Conservation (phyloP, 2,113 vertebrate species). For the Tychaedon coryphoeus region DNA sequence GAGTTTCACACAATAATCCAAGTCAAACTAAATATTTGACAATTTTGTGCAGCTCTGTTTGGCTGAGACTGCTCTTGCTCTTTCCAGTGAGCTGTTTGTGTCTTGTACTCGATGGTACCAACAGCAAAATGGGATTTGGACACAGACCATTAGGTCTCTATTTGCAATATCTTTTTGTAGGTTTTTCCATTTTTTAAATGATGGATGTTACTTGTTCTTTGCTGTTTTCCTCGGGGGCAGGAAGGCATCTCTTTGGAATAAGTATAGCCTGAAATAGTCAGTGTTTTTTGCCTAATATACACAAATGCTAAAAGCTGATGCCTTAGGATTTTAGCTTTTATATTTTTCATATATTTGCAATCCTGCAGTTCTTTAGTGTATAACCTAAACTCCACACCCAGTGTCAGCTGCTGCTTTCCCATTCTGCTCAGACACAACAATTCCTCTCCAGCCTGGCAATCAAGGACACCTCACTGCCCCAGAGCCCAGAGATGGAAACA, state of each 20-base stretch:
- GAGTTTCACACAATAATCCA: not conserved
- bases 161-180: not conserved
- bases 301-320: not conserved
- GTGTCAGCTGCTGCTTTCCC: not conserved
- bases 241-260: not conserved
- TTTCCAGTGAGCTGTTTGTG: not conserved
- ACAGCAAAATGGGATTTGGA: not conserved
- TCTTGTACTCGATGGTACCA: not conserved
- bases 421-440: not conserved
- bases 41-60: not conserved
- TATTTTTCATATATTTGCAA: fast-evolving
- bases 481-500: not conserved
- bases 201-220: not conserved
- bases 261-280: not conserved
- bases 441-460: not conserved
- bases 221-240: not conserved
- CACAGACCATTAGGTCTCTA: not conserved
- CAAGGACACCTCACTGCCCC: not conserved
- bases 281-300: not conserved
- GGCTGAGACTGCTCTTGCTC: not conserved
- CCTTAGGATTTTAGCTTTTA: not conserved
- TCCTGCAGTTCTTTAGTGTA: not conserved
- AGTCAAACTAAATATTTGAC: not conserved
- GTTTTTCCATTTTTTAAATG: not conserved
- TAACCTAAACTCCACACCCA: fast-evolving